phyloP scores from a whole-genome alignment of 2,113 vertebrate genomes.

The Pimephales promelas region DNA sequence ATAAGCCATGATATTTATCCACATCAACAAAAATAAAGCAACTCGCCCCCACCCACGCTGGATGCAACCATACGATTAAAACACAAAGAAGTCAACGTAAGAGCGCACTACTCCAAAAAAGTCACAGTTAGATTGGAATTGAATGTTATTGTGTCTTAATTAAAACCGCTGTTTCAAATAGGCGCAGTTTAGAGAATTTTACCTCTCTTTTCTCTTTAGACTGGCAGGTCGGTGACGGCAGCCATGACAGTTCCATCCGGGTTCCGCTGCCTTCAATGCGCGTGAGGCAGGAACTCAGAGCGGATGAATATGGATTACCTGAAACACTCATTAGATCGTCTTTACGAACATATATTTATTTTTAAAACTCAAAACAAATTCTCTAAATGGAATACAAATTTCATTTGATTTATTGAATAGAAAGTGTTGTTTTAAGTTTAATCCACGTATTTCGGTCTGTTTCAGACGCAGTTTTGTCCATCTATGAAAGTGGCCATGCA shows the following conservation, averaged over 20 bases:
- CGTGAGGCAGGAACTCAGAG: slow-evolving; percentile 68
- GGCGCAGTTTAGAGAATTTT: slow-evolving; percentile 61
- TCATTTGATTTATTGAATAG: not conserved
- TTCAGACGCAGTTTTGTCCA: not conserved
- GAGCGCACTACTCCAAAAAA: slow-evolving; percentile 27
- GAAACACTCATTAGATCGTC: slow-evolving; percentile 53
- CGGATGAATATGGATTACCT: slow-evolving; percentile 86
- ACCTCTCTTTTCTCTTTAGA: slow-evolving; percentile 79
- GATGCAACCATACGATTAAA: slow-evolving; percentile 66
- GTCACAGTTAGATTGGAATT: not conserved
- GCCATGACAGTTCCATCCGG: slow-evolving; percentile 98
- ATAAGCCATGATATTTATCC: slow-evolving; percentile 55
- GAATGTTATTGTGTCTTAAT: not conserved
- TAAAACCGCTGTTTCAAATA: slow-evolving; percentile 24
- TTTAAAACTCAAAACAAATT: not conserved
- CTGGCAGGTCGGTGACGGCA: slow-evolving; percentile 83
- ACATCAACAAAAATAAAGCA: slow-evolving; percentile 66
- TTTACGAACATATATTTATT: not conserved
- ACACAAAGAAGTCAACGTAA: slow-evolving; percentile 25
- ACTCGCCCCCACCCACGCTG: slow-evolving; percentile 69
- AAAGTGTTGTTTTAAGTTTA: not conserved
- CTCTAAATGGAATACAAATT: not conserved
- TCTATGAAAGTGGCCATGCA: not conserved
- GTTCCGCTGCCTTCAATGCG: slow-evolving; percentile 69
- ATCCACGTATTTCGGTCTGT: not conserved